Conservation (phyloP, 2,888 invertebrate species). For the Serripes groenlandicus region DNA sequence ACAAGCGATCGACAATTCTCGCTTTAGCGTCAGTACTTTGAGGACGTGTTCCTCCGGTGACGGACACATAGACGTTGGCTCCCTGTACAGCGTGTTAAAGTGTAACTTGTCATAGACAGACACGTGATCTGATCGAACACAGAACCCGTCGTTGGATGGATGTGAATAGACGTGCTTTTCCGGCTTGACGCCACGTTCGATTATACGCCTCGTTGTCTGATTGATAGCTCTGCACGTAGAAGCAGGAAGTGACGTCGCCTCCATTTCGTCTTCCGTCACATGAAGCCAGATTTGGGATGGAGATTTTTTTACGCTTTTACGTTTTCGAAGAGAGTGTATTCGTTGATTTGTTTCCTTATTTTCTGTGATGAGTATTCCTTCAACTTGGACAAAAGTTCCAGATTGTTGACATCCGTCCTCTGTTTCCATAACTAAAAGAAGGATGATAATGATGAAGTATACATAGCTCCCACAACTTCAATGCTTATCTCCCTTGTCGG, state of each 20-base stretch:
- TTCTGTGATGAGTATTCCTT: not conserved
- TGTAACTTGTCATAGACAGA: conserved; percentile 40
- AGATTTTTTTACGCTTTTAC: conserved; percentile 37
- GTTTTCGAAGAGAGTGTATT: conserved; percentile 32
- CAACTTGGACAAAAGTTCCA: not conserved
- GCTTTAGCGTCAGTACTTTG: conserved; percentile 35
- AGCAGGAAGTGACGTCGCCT: conserved; percentile 58
- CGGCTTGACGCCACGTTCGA: conserved; percentile 3
- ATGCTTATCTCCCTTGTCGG: too few relatives aligned
- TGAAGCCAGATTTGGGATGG: conserved; percentile 30
- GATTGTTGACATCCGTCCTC: too few relatives aligned
- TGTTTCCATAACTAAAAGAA: too few relatives aligned
- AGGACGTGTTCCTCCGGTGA: conserved; percentile 50
- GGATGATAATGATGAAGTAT: too few relatives aligned
- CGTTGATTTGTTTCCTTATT: not conserved
- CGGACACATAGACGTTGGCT: conserved; percentile 67
- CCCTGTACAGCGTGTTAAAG: conserved; percentile 24
- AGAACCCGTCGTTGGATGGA: conserved; percentile 59
- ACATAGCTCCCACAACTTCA: too few relatives aligned
- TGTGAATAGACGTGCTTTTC: conserved; percentile 20
- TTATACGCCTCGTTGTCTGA: conserved; percentile 27
- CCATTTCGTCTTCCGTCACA: conserved; percentile 53
- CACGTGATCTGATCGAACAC: conserved; percentile 55
- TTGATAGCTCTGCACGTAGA: conserved; percentile 63
- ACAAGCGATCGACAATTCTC: conserved; percentile 66